phyloP scores from a whole-genome alignment of 2,888 invertebrate species.

The Disparrhopalites patrizii region DNA sequence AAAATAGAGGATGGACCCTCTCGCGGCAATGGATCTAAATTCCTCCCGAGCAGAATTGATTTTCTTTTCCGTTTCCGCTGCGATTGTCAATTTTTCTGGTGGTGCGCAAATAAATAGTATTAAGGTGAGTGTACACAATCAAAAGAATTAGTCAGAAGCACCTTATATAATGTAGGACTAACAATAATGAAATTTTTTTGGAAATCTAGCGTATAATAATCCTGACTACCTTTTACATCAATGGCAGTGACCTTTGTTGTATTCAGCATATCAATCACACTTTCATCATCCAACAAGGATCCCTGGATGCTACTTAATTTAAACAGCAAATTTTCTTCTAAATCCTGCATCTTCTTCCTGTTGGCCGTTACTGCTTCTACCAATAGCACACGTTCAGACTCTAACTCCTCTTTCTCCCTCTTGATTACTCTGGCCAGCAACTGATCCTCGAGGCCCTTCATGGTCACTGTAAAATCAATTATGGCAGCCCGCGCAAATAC shows the following conservation, averaged over 20 bases:
- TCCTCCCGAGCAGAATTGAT: slow-evolving; percentile 92
- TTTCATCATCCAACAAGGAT: slow-evolving; percentile 92
- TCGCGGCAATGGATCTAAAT: slow-evolving; percentile 87
- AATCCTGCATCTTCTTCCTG: slow-evolving; percentile 90
- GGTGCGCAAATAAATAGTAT: too few relatives aligned
- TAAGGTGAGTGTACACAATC: too few relatives aligned
- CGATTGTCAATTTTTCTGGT: slow-evolving; percentile 80
- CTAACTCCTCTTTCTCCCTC: slow-evolving; percentile 93
- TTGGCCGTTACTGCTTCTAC: slow-evolving; percentile 96
- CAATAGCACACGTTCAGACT: slow-evolving; percentile 85
- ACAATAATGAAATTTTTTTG: too few relatives aligned
- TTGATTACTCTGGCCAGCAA: slow-evolving; percentile 83
- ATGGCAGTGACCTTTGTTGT: slow-evolving; percentile 84
- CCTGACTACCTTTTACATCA: slow-evolving; percentile 92
- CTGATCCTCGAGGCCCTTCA: slow-evolving; percentile 93
- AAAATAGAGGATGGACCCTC: slow-evolving; percentile 92
- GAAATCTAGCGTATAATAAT: too few relatives aligned
- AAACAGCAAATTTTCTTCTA: slow-evolving; percentile 85
- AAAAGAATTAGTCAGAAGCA: too few relatives aligned
- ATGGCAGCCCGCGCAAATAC: slow-evolving; percentile 94
- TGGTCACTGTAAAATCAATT: slow-evolving; percentile 96
- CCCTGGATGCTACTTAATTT: slow-evolving; percentile 91
- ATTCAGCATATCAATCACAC: slow-evolving; percentile 81
- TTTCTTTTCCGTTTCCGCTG: slow-evolving; percentile 89
- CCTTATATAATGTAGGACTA: too few relatives aligned